Evolutionary conservation across 2,113 vertebrate genomes (phyloP).

Genomic region (Siniperca knerii): DNA sequence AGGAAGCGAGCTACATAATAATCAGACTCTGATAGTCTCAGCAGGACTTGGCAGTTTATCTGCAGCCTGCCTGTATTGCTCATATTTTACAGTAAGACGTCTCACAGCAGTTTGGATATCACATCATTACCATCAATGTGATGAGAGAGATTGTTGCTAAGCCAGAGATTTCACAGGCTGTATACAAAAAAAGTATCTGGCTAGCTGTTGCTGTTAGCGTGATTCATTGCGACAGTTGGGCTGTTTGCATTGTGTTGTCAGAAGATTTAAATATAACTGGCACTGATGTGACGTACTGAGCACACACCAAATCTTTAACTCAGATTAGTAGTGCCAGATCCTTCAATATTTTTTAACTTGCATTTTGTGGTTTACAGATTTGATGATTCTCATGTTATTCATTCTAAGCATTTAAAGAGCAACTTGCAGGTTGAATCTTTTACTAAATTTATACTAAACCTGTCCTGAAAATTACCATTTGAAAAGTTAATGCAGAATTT

Average conservation of each 20-base stretch:
- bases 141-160: slow-evolving; percentile 8
- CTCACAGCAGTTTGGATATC: slow-evolving; percentile 43
- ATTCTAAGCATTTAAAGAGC: not conserved
- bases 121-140: not conserved
- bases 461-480: too few species aligned
- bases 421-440: too few species aligned
- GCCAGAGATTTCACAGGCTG: slow-evolving; percentile 15
- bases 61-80: not conserved
- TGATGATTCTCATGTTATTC: not conserved
- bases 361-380: not conserved
- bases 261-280: not conserved
- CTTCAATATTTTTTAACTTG: not conserved
- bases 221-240: slow-evolving; percentile 12
- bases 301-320: not conserved
- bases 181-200: not conserved
- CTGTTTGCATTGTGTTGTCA: slow-evolving; percentile 8
- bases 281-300: not conserved
- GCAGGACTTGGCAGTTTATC: slow-evolving; percentile 7
- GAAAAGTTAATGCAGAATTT: too few species aligned
- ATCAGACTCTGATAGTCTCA: slow-evolving; percentile 26
- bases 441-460: too few species aligned
- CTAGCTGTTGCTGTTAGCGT: not conserved
- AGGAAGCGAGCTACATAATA: slow-evolving; percentile 1
- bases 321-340: not conserved
- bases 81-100: slow-evolving; percentile 11